Evolutionary conservation across 2,797 vertebrate genomes (phyloP).

Genomic region (Enteromius mattozi): DNA sequence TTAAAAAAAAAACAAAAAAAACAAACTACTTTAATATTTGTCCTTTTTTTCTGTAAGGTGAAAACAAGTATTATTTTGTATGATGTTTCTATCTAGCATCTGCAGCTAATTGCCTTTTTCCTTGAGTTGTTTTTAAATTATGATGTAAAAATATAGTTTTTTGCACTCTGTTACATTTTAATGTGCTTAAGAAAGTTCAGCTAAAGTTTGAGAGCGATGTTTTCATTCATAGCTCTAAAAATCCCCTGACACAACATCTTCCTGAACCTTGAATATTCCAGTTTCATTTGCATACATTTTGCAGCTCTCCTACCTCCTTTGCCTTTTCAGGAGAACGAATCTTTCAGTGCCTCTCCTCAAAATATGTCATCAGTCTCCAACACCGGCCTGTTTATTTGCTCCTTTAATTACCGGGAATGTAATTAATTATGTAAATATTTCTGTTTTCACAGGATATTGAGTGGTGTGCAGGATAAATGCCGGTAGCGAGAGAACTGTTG

Average conservation of each 20-base stretch:
- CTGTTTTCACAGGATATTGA: constrained; percentile 69
- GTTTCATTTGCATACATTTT: constrained; percentile 74
- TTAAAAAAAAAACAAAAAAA: too few species aligned
- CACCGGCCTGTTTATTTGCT: constrained; percentile 60
- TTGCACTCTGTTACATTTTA: constrained; percentile 63
- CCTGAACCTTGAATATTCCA: constrained; percentile 76
- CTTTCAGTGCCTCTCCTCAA: constrained; percentile 62
- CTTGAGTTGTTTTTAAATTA: neutral
- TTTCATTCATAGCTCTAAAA: constrained; percentile 69
- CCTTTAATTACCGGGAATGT: constrained; percentile 61
- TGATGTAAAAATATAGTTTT: neutral
- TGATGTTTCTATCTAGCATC: neutral
- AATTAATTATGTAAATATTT: constrained; percentile 78
- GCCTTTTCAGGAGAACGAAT: constrained; percentile 67
- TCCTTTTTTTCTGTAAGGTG: neutral
- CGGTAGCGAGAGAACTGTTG: constrained; percentile 62
- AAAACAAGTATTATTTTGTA: neutral
- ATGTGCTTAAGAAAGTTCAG: constrained; percentile 70
- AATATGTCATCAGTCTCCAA: constrained; percentile 61
- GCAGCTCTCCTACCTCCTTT: constrained; percentile 66
- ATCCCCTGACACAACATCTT: constrained; percentile 67
- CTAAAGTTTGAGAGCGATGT: constrained; percentile 72
- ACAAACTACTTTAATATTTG: neutral
- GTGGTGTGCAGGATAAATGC: constrained; percentile 38
- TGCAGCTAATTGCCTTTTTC: neutral